phyloP scores from a whole-genome alignment of 2,888 invertebrate species.

The Hyposoter dolosus region DNA sequence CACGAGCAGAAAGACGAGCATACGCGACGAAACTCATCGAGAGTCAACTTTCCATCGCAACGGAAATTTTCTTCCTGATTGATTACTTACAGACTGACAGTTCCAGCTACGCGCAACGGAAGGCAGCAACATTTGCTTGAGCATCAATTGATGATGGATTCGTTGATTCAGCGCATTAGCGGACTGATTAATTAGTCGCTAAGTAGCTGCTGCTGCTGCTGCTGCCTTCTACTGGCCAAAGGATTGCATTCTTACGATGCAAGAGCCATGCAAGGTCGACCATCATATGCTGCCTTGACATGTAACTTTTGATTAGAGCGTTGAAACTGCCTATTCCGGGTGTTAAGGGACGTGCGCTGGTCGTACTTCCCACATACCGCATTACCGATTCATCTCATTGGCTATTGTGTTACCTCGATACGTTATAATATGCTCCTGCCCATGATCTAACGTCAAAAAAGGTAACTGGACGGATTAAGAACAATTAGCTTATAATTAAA shows the following conservation, averaged over 20 bases:
- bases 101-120: not conserved
- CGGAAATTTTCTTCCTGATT: not conserved
- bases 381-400: not conserved
- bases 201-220: not conserved
- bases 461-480: not conserved
- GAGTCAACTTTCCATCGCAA: not conserved
- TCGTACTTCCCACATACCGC: not conserved
- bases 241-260: not conserved
- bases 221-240: not conserved
- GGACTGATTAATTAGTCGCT: not conserved
- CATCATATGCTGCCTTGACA: not conserved
- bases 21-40: conserved; percentile 22
- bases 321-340: not conserved
- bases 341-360: not conserved
- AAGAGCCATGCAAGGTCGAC: not conserved
- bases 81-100: not conserved
- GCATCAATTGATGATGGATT: not conserved
- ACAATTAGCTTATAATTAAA: not conserved
- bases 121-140: not conserved
- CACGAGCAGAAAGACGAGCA: not conserved
- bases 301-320: not conserved
- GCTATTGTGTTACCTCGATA: not conserved
- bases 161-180: not conserved
- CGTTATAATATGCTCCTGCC: not conserved
- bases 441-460: not conserved